Base-by-base conservation (phyloP, 2,888 invertebrate species). In the Trichogramma evanescens region DNA sequence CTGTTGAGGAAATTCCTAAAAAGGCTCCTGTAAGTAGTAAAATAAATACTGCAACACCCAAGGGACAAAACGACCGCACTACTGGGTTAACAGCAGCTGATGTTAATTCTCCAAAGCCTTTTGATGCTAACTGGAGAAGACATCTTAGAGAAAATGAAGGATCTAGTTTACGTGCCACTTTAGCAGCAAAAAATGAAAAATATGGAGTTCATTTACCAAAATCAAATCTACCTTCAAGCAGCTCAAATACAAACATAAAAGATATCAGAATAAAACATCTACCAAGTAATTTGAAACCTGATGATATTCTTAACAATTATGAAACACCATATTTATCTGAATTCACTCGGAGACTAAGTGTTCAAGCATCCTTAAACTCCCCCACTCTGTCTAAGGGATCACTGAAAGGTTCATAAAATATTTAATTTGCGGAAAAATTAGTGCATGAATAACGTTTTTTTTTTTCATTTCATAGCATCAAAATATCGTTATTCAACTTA, bases 321-420 rank as follows among this genome's bases (percentile, higher is more conserved):
- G 86, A 87, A 71, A 85, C 87, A 67, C 87, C 88, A 56, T 88
- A 85, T 75, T 78, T 88, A 70, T 88, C 87, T 70, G 88, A 86
- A 70, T 89, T 88, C 68, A 87, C 88, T 0, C 80, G 83, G 61
- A 82, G 86, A 62, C 74, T 88, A 5, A 77, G 76, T 66, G 67
- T 59, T 44, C 71, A 71, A 57, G 65, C 76, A 6, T 67, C 67
- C 13, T 59, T 69, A n/a, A 71, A 71, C 64, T 53, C 67, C 40
- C 67, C 73, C 4, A 65, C 72, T 10, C 44, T 68, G 3, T 66
- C 74, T 6, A 70, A 71, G 58, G 56, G 70, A 1, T 66, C 61
- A 52, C 59, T 71, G 50, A 74, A 72, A 63, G 72, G 77, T 77
- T 49, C 56, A 10, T 4, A 50, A 48, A 56, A 40, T 48, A 54